Evolutionary conservation across 2,888 invertebrate genomes (phyloP), one percentile per base, ranked within the genome.

Genomic region (Chrysolina oricalcia): DNA sequence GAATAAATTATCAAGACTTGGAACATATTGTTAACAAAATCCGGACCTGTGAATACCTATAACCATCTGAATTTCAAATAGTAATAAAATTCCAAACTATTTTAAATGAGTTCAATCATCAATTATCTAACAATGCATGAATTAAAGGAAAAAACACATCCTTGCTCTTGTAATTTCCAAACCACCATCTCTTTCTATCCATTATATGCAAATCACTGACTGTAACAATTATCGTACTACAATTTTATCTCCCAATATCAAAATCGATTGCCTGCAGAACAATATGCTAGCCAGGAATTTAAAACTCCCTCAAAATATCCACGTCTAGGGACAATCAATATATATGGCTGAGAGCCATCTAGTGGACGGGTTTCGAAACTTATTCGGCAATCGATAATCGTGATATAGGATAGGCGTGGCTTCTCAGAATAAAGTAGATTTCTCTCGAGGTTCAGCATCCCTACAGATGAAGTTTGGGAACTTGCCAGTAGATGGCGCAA

Each of bases 291-390:
- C 27, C 35, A 19, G 19, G 3, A 15, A 59, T 59, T 59, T 59
- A 35, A 35, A 59, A 59, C 27, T 59, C 78, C 78, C 80, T 77
- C 79, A 81, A 80, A 79, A 80, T 4, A 53, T 21, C 53, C 21
- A 10, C 5, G 35, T 0, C 21, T 13, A 79, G 82, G 83, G 27
- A n/a, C 59, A 84, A 86, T 86, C 86, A 84, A 86, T 86, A 84
- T 84, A 83, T 81, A 40, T n/a, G 13, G 9, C 27, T 19, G 15
- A 15, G 48, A 78, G 79, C 80, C 81, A 80, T 78, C 81, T 81
- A 70, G 67, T 56, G 76, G 74, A 19, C 23, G 27, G 43, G 63
- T 19, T 23, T n/a, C 41, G 15, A 63, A 77, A 65, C 66, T 62
- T 15, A 6, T 17, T 40, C 63, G 73, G 46, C 78, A 75, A 62